Evolutionary conservation across 2,888 invertebrate genomes (phyloP).

Genomic region (Archips xylosteana): DNA sequence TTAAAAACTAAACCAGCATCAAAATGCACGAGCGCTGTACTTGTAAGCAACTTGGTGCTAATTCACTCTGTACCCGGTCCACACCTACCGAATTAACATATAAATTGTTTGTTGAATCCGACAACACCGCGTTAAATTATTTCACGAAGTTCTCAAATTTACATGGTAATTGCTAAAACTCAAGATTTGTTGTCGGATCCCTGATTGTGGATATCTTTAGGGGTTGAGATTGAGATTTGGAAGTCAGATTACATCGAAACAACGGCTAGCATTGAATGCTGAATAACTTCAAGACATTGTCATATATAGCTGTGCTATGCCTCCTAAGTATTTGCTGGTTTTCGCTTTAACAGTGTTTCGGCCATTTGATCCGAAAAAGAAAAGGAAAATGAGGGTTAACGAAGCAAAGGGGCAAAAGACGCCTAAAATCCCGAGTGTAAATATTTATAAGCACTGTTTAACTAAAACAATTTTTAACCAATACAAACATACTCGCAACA

Average conservation of each 20-base stretch:
- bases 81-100: slow-evolving; percentile 82
- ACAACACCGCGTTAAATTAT: slow-evolving; percentile 83
- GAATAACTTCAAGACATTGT: not conserved
- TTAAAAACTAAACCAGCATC: slow-evolving; percentile 10
- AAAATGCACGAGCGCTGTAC: slow-evolving; percentile 12
- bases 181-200: slow-evolving; percentile 83
- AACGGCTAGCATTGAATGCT: slow-evolving; percentile 13
- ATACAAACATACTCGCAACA: too few relatives aligned
- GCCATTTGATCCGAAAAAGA: too few relatives aligned
- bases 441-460: too few relatives aligned
- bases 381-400: too few relatives aligned
- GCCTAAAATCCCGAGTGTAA: too few relatives aligned
- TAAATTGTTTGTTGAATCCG: slow-evolving; percentile 83
- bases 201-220: slow-evolving; percentile 66
- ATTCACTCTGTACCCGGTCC: slow-evolving; percentile 65
- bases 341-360: too few relatives aligned
- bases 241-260: slow-evolving; percentile 36
- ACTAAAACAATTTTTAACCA: too few relatives aligned
- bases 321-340: not conserved
- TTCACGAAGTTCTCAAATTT: slow-evolving; percentile 84
- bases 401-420: too few relatives aligned
- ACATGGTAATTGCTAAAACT: slow-evolving; percentile 85
- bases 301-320: not conserved
- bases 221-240: slow-evolving; percentile 42
- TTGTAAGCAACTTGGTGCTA: slow-evolving; percentile 43